Percentiles rank a stretch among this genome's conserved stretches.
phyloP scores from a whole-genome alignment of 2,888 invertebrate genomes.

The Cotesia congregata region DNA sequence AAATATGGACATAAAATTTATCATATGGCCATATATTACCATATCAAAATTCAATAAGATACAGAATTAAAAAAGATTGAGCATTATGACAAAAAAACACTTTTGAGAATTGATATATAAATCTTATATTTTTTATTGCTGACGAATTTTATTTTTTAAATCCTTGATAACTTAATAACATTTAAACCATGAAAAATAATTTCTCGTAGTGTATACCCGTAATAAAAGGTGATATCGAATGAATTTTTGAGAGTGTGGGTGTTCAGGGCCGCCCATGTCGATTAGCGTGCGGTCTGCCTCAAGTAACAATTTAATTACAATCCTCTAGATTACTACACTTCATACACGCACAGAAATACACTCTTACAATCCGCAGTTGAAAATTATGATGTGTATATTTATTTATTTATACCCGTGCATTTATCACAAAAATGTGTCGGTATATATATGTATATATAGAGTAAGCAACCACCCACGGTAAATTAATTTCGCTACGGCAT shows the following conservation, averaged over 20 bases:
- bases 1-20: no score
- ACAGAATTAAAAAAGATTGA: no score
- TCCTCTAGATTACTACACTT: slow-evolving; percentile 48
- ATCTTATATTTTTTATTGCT: no score
- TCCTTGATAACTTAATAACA: no score
- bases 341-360: background rate
- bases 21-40: no score
- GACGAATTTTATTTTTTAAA: no score
- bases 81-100: no score
- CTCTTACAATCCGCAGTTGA: background rate
- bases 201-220: background rate
- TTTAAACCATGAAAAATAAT: no score
- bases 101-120: no score
- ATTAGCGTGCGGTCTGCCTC: slow-evolving; percentile 68
- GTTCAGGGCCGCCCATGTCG: slow-evolving; percentile 65
- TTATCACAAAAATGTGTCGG: background rate
- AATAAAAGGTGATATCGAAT: slow-evolving; percentile 3
- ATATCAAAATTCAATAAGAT: no score
- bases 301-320: slow-evolving; percentile 71
- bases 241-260: slow-evolving; percentile 44
- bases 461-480: slow-evolving; percentile 69
- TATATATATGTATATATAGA: slow-evolving; percentile 56
- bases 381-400: slow-evolving; percentile 23
- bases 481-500: slow-evolving; percentile 70
- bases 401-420: background rate